Evolutionary conservation across 2,113 vertebrate genomes (phyloP).

Genomic region (Scortum barcoo): DNA sequence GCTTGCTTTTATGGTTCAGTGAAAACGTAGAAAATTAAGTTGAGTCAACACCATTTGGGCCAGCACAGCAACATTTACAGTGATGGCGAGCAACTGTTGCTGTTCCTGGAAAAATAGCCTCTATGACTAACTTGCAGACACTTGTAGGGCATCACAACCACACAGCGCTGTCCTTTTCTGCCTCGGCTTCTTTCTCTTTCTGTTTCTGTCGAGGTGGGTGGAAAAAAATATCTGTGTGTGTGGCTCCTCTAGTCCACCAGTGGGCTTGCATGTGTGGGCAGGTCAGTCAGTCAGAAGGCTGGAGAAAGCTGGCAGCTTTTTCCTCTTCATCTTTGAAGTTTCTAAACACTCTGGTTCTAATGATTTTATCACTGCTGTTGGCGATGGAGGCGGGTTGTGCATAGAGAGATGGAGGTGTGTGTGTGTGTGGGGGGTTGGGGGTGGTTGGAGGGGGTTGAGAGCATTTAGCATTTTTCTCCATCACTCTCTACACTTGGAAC

Average conservation of each 20-base stretch:
- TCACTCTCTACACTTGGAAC: constrained; percentile 77
- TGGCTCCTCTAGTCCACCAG: constrained; percentile 54
- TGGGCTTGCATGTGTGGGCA: constrained; percentile 37
- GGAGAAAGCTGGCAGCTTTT: constrained; percentile 75
- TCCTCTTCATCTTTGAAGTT: constrained; percentile 76
- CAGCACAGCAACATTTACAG: neutral
- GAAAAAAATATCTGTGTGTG: constrained; percentile 47
- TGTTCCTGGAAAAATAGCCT: neutral
- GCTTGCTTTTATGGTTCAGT: neutral
- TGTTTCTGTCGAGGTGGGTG: constrained; percentile 38
- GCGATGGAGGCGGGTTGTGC: constrained; percentile 46
- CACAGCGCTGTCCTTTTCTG: constrained; percentile 4
- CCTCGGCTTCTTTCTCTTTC: constrained; percentile 10
- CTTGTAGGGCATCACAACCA: neutral
- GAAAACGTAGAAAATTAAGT: neutral
- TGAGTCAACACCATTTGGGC: neutral
- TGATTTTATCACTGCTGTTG: constrained; percentile 78
- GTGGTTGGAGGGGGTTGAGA: neutral
- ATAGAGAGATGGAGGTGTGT: constrained; percentile 26
- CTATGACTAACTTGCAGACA: neutral
- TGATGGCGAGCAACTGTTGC: neutral
- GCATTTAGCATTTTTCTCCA: constrained; percentile 73
- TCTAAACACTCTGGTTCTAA: constrained; percentile 61
- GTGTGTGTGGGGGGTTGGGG: constrained; percentile 2
- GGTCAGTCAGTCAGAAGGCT: constrained; percentile 54